Percentiles rank a stretch among this genome's conserved stretches.
Evolutionary conservation across 64 coral and sea anemone species (phyloP).

Genomic region (Montipora capricornis): DNA sequence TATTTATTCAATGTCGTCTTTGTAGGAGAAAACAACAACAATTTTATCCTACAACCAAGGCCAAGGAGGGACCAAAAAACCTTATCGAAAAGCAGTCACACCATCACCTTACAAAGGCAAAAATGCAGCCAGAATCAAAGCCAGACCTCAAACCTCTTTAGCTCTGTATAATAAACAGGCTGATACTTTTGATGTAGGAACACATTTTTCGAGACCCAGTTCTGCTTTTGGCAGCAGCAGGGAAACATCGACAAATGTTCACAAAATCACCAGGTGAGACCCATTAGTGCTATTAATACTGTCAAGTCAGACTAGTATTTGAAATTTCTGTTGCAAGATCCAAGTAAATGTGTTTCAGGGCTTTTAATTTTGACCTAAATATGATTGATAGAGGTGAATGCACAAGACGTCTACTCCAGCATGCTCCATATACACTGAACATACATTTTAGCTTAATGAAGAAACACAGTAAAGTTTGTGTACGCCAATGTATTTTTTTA

Average conservation of each 20-base stretch:
- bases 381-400: too few species aligned
- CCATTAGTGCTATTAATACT: too few species aligned
- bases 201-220: conserved; percentile 9
- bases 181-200: background rate
- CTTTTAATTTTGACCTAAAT: too few species aligned
- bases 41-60: background rate
- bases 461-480: too few species aligned
- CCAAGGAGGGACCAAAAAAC: background rate
- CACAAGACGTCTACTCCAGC: too few species aligned
- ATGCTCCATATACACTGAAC: too few species aligned
- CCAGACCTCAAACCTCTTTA: conserved; percentile 35
- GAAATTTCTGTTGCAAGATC: too few species aligned
- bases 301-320: too few species aligned
- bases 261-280: conserved; percentile 16
- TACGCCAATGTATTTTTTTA: too few species aligned
- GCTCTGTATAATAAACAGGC: conserved; percentile 12
- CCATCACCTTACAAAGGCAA: conserved; percentile 8
- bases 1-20: background rate
- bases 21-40: background rate
- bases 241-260: background rate
- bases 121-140: background rate
- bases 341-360: too few species aligned
- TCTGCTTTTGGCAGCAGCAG: conserved; percentile 36
- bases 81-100: conserved; percentile 29
- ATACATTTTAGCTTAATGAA: too few species aligned